Evolutionary conservation across 2,888 invertebrate genomes (phyloP), one percentile per base, ranked within the genome.

Genomic region (Sturmia bella): DNA sequence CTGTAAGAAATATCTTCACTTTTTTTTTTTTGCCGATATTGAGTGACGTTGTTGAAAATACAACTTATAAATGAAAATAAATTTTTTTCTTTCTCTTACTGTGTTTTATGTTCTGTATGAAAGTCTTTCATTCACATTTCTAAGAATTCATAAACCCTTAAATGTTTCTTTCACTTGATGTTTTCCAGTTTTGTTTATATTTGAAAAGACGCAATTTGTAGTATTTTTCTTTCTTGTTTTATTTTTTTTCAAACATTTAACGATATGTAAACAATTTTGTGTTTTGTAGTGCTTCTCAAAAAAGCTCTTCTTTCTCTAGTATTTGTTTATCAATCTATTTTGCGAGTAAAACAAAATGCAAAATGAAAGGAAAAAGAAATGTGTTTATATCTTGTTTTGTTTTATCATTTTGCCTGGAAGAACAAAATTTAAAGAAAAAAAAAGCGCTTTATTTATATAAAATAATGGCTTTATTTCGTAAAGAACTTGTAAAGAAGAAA

Each of bases 221-320:
- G 32, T 56, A 37, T 32, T 54, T 72, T 63, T 13, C 4, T n/a
- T n/a, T n/a, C n/a, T 74, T 74, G 24, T 72, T n/a, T 15, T 54
- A 32, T 24, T 52, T 70, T 63, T 13, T 9, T n/a, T 41, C 21
- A 50, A 64, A 64, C 63, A 70, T 80, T 76, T 80, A 80, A 80
- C 80, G 80, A 80, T 80, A 68, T 80, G 76, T 68, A 76, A 80
- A 80, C 80, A 80, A 41, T 68, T 66, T 54, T 76, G 19, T 73
- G 17, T 66, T 6, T 61, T 74, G 32, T 63, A 50, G 43, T 52
- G 32, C 64, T 64, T 41, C 48, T 66, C 37, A 32, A n/a, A 43
- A 74, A 76, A 61, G 45, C 61, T 54, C 64, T 80, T 66, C 57
- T 52, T 13, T 7, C 50, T 66, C 41, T 41, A 59, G 66, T 75